A percentile compares a stretch with the other conserved stretches of the same genome.
Evolutionary conservation across 2,888 invertebrate genomes (phyloP).

Genomic region (Lithophane ornitopus): DNA sequence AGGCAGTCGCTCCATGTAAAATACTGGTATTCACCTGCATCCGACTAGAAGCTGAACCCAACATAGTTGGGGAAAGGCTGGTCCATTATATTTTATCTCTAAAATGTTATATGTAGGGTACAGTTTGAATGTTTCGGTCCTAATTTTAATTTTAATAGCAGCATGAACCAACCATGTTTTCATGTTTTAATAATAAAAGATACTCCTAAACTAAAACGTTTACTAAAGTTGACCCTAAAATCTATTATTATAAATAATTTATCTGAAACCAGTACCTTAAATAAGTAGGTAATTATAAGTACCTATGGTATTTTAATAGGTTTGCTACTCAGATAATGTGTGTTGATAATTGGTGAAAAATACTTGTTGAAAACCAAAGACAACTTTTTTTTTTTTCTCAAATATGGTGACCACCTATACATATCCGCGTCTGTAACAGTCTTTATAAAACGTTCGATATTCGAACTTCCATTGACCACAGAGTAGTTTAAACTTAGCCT

Average conservation of each 20-base stretch:
- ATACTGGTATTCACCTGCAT: neutral
- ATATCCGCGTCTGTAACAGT: neutral
- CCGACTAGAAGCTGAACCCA: neutral
- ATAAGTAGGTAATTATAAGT: no score
- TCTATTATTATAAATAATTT: neutral
- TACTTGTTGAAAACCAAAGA: neutral
- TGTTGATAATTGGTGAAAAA: neutral
- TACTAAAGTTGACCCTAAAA: neutral
- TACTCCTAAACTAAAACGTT: constrained; percentile 7
- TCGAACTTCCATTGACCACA: constrained; percentile 34
- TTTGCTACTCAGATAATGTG: neutral
- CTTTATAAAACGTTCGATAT: constrained; percentile 35
- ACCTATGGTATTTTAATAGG: neutral
- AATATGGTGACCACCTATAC: neutral
- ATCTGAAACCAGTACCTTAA: constrained; percentile 1
- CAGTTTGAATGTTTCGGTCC: neutral
- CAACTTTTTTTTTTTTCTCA: neutral
- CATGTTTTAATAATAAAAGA: neutral
- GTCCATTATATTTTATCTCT: constrained; percentile 13
- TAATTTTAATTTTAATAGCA: constrained; percentile 7
- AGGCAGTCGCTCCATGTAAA: neutral
- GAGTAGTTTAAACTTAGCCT: constrained; percentile 59
- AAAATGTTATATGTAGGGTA: neutral
- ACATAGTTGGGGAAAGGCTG: neutral
- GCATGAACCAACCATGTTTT: neutral